These are phyloP conservation scores for Hycleus cichorii DNA, from an alignment of 1,140 invertebrate species.

Conservation along the genomic window DNA sequence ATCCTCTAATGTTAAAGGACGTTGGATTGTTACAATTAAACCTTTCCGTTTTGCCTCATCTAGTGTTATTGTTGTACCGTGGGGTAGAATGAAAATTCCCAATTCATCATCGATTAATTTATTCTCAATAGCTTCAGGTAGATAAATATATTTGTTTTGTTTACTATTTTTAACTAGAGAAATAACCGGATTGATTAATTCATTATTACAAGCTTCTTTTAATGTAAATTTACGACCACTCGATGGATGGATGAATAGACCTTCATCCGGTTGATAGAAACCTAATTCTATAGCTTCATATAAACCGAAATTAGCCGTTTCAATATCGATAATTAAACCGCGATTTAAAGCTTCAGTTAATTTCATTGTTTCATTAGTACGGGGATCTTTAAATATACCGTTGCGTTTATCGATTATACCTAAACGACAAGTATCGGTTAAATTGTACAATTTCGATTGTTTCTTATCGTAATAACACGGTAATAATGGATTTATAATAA, in stretches of 20 bases:
- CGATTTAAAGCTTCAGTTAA: conserved; percentile 64
- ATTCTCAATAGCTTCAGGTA: conserved; percentile 67
- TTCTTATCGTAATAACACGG: conserved; percentile 74
- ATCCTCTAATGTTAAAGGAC: conserved; percentile 67
- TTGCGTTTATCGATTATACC: conserved; percentile 76
- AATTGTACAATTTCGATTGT: conserved; percentile 57
- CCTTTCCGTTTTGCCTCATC: conserved; percentile 63
- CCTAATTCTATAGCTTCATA: conserved; percentile 78
- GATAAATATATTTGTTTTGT: conserved; percentile 60
- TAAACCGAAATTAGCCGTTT: conserved; percentile 70
- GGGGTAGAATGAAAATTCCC: conserved; percentile 61
- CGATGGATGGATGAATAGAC: conserved; percentile 74
- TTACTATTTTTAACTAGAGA: conserved; percentile 71
- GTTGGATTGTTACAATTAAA: conserved; percentile 64
- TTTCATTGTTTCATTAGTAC: conserved; percentile 56
- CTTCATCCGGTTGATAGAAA: conserved; percentile 64
- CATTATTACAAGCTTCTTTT: conserved; percentile 66
- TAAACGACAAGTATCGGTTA: conserved; percentile 69
- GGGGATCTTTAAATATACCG: conserved; percentile 69
- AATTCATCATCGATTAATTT: conserved; percentile 65
- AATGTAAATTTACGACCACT: conserved; percentile 71
- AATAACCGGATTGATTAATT: conserved; percentile 71
- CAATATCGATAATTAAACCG: conserved; percentile 77
- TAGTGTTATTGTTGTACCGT: conserved; percentile 56
- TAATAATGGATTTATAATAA: conserved; percentile 68